phyloP scores from a whole-genome alignment of 2,797 vertebrate species.

The Artibeus lituratus region DNA sequence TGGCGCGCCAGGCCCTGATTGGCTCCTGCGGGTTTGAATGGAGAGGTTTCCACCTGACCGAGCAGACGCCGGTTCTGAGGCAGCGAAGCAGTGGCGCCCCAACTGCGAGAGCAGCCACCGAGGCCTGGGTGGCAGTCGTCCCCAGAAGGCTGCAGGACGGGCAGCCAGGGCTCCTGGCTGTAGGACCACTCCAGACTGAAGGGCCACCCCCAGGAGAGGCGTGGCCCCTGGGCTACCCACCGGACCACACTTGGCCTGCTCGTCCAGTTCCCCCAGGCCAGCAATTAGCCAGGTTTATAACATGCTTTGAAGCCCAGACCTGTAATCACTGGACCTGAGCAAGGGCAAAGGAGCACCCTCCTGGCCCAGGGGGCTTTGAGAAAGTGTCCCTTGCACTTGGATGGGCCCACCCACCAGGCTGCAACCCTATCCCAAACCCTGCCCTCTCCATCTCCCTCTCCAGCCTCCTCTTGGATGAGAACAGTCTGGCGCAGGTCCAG shows the following conservation, averaged over 20 bases:
- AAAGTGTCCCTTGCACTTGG: not conserved
- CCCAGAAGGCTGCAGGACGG: not conserved
- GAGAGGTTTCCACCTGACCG: slow-evolving; percentile 62
- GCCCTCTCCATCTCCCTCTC: not conserved
- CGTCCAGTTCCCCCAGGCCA: slow-evolving; percentile 2
- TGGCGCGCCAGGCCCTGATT: slow-evolving; percentile 72
- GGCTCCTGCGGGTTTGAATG: slow-evolving; percentile 71
- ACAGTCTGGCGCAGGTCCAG: not conserved
- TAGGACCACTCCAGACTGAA: not conserved
- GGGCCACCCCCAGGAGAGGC: not conserved
- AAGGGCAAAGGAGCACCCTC: not conserved
- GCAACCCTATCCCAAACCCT: not conserved
- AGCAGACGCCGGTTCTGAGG: not conserved
- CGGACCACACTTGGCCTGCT: slow-evolving; percentile 36
- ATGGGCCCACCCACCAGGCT: not conserved
- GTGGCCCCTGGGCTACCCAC: not conserved
- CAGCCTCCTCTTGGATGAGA: not conserved
- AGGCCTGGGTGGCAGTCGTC: not conserved
- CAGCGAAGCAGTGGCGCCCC: not conserved
- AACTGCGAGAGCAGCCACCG: not conserved
- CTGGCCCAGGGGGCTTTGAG: not conserved
- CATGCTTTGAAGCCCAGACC: slow-evolving; percentile 59
- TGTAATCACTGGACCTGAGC: slow-evolving; percentile 58
- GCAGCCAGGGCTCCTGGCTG: not conserved
- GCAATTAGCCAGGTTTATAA: slow-evolving; percentile 52